A percentile compares a stretch with the other conserved stretches of the same genome.
Conservation (phyloP, 2,797 vertebrate species). For the Thripadectes ignobilis region DNA sequence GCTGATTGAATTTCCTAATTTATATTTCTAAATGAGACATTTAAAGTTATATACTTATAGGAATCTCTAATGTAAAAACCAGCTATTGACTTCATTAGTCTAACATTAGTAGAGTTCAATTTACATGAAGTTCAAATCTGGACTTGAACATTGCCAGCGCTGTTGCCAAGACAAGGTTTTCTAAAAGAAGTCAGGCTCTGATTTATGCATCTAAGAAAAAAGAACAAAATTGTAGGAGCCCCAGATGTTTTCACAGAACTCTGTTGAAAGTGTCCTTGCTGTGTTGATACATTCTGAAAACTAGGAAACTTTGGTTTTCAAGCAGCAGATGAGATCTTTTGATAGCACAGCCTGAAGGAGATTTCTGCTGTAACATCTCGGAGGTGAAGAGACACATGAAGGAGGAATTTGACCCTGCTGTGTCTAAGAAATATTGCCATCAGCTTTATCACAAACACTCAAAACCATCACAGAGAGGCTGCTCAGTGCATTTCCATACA, state of each 20-base stretch:
- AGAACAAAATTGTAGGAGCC: neutral
- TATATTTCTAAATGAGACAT: neutral
- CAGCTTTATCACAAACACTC: neutral
- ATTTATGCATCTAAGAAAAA: neutral
- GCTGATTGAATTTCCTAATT: neutral
- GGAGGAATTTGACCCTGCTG: neutral
- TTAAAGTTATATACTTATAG: neutral
- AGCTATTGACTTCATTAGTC: neutral
- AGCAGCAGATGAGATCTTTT: neutral
- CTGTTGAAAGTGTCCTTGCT: neutral
- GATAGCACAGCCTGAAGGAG: neutral
- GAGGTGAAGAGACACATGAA: neutral
- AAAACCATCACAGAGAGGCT: neutral
- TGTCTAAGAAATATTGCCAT: neutral
- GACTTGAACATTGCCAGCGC: neutral
- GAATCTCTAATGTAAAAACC: rapidly evolving
- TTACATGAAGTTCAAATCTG: neutral
- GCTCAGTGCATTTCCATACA: neutral
- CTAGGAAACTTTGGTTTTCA: neutral
- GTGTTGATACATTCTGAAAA: neutral
- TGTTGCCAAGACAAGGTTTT: neutral
- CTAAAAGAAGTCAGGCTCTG: neutral
- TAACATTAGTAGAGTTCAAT: neutral
- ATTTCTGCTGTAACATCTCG: neutral
- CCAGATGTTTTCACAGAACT: neutral